A percentile compares a stretch with the other conserved stretches of the same genome.
phyloP scores from a whole-genome alignment of 1,140 invertebrate species.

The Lasaia peninsularis region DNA sequence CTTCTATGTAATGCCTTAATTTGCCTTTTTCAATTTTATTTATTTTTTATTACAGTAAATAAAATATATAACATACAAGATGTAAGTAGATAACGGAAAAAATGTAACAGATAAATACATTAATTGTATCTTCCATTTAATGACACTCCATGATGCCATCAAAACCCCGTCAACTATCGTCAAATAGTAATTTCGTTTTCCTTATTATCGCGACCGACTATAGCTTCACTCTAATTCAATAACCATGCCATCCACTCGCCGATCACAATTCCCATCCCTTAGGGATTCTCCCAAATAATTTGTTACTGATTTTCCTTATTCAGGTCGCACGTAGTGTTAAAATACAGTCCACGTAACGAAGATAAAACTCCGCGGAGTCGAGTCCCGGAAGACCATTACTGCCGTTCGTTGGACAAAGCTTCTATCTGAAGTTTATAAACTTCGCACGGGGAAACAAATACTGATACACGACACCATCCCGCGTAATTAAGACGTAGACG shows the following conservation, averaged over 20 bases:
- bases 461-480: neutral
- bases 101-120: too few relatives aligned
- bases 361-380: conserved; percentile 6
- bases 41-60: too few relatives aligned
- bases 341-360: conserved; percentile 3
- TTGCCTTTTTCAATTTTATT: too few relatives aligned
- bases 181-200: too few relatives aligned
- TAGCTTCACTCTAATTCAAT: conserved; percentile 5
- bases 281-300: neutral
- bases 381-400: conserved; percentile 6
- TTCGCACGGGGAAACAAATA: neutral
- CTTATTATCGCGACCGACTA: neutral
- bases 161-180: too few relatives aligned
- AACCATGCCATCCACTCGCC: neutral
- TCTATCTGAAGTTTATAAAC: conserved; percentile 6
- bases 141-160: too few relatives aligned
- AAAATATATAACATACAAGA: too few relatives aligned
- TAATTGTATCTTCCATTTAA: too few relatives aligned
- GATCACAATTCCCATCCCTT: neutral
- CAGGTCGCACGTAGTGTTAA: conserved; percentile 4
- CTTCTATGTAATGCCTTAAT: too few relatives aligned
- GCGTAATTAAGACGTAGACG: neutral
- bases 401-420: neutral
- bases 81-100: too few relatives aligned
- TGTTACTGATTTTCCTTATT: conserved; percentile 8